Evolutionary conservation across 2,797 vertebrate genomes (phyloP).

Genomic region (Myiotriccus ornatus): DNA sequence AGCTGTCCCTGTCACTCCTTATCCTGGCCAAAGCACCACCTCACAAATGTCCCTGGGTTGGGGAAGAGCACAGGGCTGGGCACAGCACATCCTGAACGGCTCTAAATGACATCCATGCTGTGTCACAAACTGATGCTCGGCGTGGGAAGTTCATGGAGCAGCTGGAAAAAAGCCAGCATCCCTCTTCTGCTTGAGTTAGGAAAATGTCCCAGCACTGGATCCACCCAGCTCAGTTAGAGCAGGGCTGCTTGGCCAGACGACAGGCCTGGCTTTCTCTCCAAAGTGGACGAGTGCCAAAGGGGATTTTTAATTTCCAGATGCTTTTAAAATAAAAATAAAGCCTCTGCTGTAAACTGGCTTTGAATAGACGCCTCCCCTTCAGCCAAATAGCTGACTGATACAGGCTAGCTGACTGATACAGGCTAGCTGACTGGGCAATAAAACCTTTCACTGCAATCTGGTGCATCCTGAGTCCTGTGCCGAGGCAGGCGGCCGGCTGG

Average conservation of each 20-base stretch:
- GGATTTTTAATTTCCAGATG: constrained; percentile 77
- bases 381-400: constrained; percentile 42
- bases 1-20: accelerated
- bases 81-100: accelerated
- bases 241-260: constrained; percentile 59
- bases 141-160: neutral
- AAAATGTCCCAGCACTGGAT: constrained; percentile 16
- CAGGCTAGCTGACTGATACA: neutral
- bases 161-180: neutral
- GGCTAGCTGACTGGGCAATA: neutral
- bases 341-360: constrained; percentile 68
- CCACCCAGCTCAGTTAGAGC: constrained; percentile 18
- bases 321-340: constrained; percentile 76
- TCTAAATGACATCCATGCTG: accelerated
- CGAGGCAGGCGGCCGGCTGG: accelerated
- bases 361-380: constrained; percentile 38
- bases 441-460: neutral
- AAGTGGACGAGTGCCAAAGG: constrained; percentile 54
- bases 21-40: neutral
- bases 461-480: neutral
- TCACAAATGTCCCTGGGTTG: accelerated
- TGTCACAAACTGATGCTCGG: neutral
- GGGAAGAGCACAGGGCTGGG: neutral
- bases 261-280: constrained; percentile 63
- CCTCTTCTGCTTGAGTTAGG: neutral